phyloP scores from a whole-genome alignment of 2,113 vertebrate species.

The Nerophis lumbriciformis region DNA sequence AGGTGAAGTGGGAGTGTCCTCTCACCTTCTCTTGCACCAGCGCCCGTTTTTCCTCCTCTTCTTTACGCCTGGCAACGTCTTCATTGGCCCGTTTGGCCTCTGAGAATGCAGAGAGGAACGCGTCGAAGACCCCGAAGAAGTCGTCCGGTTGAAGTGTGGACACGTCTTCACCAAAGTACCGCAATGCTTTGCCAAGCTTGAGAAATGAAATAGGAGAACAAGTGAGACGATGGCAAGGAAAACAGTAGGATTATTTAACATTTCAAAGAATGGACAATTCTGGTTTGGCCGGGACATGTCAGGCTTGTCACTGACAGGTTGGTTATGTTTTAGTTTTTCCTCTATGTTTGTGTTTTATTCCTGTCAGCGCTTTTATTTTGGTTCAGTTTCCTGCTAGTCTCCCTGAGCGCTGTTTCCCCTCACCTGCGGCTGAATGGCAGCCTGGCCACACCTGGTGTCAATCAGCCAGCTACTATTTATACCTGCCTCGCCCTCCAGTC shows the following conservation, averaged over 20 bases:
- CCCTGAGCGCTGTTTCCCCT: too few species aligned
- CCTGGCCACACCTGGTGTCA: too few species aligned
- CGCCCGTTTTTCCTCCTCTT: conserved; percentile 46
- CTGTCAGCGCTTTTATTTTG: too few species aligned
- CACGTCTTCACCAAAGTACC: conserved; percentile 42
- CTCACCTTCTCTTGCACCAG: conserved; percentile 45
- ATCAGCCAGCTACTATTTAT: too few species aligned
- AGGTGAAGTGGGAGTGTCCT: not conserved
- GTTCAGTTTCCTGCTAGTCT: too few species aligned
- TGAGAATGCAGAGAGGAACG: conserved; percentile 36
- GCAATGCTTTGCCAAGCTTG: conserved; percentile 43
- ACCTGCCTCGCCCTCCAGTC: too few species aligned
- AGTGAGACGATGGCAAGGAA: not conserved
- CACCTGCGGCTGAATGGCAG: too few species aligned
- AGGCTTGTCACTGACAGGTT: too few species aligned
- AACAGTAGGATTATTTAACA: not conserved
- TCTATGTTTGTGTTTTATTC: too few species aligned
- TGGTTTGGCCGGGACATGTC: not conserved
- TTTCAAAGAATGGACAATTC: not conserved
- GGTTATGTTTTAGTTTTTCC: too few species aligned
- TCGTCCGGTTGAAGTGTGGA: conserved; percentile 36
- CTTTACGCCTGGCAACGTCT: conserved; percentile 32
- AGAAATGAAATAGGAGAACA: not conserved
- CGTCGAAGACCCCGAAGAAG: conserved; percentile 51
- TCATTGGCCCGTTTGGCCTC: conserved; percentile 48